Evolutionary conservation across 1,140 invertebrate genomes (phyloP), one percentile per base, ranked within the genome.

Genomic region (Caenorhabditis tropicalis): DNA sequence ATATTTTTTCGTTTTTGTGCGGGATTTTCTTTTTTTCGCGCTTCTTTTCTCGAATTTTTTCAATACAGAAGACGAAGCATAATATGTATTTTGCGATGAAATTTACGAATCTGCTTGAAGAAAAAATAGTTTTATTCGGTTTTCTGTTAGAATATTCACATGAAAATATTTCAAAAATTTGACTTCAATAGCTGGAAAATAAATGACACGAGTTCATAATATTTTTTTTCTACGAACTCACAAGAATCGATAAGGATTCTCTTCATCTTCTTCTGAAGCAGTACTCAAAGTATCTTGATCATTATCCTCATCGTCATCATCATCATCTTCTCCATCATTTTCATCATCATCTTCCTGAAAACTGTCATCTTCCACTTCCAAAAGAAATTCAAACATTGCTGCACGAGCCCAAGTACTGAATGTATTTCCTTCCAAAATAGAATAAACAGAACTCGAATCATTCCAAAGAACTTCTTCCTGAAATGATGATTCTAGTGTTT

Each of bases 21-120:
- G 60, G 60, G 60, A 70, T 36, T 27, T 36, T 70, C 31, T 6
- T 36, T n/a, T 70, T 70, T 70, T 70, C 60, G 60, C 60, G 60
- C 60, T 70, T 70, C 60, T 5, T 70, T n/a, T n/a, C n/a, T 33
- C 31, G 21, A n/a, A 70, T 70, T 70, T 70, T 70, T 15, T 70
- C 2, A 19, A 10, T 9, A n/a, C n/a, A n/a, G 6, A 10, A 56
- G 49, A 5, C 10, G 27, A 53, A 81, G 31, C 49, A 81, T 53
- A 36, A 49, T 51, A 24, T 24, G 31, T 33, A 36, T 31, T 56
- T 19, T 39, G 48, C 19, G 65, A 74, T 29, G 9, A 46, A 24
- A 49, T 21, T 51, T 79, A 48, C 39, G 27, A 49, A 21, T n/a
- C 19, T 48, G 21, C 74, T 51, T 79, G 27, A 48, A 49, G n/a